phyloP scores from a whole-genome alignment of 2,888 invertebrate species.

The Aphodius sticticus region DNA sequence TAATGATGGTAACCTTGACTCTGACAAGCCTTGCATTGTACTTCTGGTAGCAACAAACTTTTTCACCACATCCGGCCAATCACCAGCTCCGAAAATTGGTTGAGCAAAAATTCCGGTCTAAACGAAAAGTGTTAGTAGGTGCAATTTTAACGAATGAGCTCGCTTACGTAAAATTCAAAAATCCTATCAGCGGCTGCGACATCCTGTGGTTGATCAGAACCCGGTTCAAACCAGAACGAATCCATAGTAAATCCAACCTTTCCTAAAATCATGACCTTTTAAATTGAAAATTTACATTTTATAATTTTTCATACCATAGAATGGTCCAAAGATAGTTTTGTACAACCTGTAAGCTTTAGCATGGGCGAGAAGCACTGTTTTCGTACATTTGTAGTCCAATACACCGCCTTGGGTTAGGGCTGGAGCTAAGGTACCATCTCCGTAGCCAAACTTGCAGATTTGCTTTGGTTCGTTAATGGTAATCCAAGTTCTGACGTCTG shows the following conservation, averaged over 20 bases:
- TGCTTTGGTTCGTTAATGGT: constrained; percentile 62
- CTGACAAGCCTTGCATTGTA: constrained; percentile 63
- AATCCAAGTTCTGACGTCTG: constrained; percentile 59
- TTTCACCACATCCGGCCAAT: constrained; percentile 71
- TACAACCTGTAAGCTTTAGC: constrained; percentile 62
- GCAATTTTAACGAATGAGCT: neutral
- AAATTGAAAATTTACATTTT: neutral
- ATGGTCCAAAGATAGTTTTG: constrained; percentile 11
- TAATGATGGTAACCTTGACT: constrained; percentile 68
- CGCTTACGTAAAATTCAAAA: constrained; percentile 41
- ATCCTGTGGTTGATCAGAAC: constrained; percentile 58
- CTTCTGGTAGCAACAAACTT: constrained; percentile 65
- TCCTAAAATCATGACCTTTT: constrained; percentile 40
- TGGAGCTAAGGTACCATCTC: constrained; percentile 60
- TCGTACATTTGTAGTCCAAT: constrained; percentile 67
- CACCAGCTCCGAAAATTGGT: constrained; percentile 69
- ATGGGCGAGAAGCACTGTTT: constrained; percentile 60
- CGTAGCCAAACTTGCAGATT: constrained; percentile 48
- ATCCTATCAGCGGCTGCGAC: constrained; percentile 61
- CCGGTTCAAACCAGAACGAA: constrained; percentile 61
- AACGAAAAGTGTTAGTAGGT: constrained; percentile 7
- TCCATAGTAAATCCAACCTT: constrained; percentile 61
- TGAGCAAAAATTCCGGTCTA: constrained; percentile 68
- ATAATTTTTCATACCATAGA: neutral
- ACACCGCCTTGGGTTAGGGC: constrained; percentile 60